phyloP scores from a whole-genome alignment of 1,140 invertebrate genomes.

The Drosophila miranda region DNA sequence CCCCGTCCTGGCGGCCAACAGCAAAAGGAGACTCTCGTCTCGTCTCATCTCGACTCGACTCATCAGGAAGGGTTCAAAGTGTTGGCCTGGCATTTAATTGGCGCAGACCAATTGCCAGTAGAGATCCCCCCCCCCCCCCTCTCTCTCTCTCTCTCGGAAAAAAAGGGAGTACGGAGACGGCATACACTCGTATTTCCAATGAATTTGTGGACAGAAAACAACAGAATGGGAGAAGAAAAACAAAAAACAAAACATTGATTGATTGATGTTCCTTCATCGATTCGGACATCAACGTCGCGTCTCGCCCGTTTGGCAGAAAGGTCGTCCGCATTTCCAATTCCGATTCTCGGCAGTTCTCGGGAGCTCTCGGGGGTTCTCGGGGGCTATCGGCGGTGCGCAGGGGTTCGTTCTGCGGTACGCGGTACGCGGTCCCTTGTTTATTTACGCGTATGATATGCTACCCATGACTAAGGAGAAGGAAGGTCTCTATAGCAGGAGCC shows the following conservation, averaged over 20 bases:
- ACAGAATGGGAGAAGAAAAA: background rate
- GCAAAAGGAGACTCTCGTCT: background rate
- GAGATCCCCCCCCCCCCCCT: background rate
- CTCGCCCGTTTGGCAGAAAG: slow-evolving; percentile 63
- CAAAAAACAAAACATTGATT: slow-evolving; percentile 59
- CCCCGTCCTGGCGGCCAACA: slow-evolving; percentile 24
- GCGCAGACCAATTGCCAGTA: slow-evolving; percentile 70
- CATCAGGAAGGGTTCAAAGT: slow-evolving; percentile 65
- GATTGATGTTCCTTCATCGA: slow-evolving; percentile 67
- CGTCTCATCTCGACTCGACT: slow-evolving; percentile 4
- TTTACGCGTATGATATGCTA: slow-evolving; percentile 56
- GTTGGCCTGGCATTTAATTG: slow-evolving; percentile 78
- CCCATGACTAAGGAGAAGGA: slow-evolving; percentile 31
- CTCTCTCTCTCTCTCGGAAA: slow-evolving; percentile 6
- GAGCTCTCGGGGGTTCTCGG: background rate
- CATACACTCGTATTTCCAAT: slow-evolving; percentile 58
- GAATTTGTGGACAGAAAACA: slow-evolving; percentile 58
- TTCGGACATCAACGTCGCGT: slow-evolving; percentile 48
- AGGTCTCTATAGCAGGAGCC: slow-evolving; percentile 23
- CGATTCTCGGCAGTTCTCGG: slow-evolving; percentile 2
- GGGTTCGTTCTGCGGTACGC: background rate
- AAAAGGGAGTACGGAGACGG: slow-evolving; percentile 2
- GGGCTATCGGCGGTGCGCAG: too few relatives aligned
- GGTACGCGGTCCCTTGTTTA: slow-evolving; percentile 35
- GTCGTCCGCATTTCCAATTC: slow-evolving; percentile 44